phyloP scores from a whole-genome alignment of 2,888 invertebrate species.

The Polietes domitor region DNA sequence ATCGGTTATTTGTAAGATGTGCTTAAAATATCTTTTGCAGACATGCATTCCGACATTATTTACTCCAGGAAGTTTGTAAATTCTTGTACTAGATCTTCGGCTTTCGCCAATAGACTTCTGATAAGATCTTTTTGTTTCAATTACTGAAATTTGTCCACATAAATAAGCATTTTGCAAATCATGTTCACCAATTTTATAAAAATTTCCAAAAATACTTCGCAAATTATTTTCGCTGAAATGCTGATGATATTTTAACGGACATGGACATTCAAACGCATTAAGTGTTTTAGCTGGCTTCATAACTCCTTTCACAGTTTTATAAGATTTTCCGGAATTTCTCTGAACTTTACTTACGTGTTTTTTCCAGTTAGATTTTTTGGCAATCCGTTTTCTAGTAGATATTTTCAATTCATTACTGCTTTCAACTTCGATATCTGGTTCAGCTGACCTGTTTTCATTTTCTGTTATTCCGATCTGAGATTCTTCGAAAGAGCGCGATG shows the following conservation, averaged over 20 bases:
- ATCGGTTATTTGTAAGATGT: background rate
- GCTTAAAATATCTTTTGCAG: slow-evolving; percentile 15
- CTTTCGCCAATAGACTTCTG: slow-evolving; percentile 46
- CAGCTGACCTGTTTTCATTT: too few species aligned
- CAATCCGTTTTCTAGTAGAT: slow-evolving; percentile 34
- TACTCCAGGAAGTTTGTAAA: slow-evolving; percentile 57
- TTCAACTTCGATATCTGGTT: too few species aligned
- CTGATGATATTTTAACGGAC: slow-evolving; percentile 56
- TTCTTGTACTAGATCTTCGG: slow-evolving; percentile 50
- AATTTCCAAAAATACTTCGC: slow-evolving; percentile 54
- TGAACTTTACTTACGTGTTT: slow-evolving; percentile 43
- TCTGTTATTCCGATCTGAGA: too few species aligned
- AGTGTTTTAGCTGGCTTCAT: background rate
- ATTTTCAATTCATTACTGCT: too few species aligned
- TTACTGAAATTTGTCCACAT: slow-evolving; percentile 48
- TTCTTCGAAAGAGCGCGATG: too few species aligned
- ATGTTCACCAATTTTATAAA: slow-evolving; percentile 47
- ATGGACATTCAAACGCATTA: too few species aligned
- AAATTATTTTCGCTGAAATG: slow-evolving; percentile 55
- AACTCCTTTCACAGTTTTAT: slow-evolving; percentile 40
- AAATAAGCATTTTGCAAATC: slow-evolving; percentile 53
- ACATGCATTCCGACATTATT: slow-evolving; percentile 38
- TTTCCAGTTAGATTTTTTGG: slow-evolving; percentile 42
- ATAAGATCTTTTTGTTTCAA: slow-evolving; percentile 13
- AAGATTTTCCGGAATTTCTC: slow-evolving; percentile 40